Percentiles rank a stretch among this genome's conserved stretches.
phyloP scores from a whole-genome alignment of 1,140 invertebrate genomes.

The Planococcus citri region DNA sequence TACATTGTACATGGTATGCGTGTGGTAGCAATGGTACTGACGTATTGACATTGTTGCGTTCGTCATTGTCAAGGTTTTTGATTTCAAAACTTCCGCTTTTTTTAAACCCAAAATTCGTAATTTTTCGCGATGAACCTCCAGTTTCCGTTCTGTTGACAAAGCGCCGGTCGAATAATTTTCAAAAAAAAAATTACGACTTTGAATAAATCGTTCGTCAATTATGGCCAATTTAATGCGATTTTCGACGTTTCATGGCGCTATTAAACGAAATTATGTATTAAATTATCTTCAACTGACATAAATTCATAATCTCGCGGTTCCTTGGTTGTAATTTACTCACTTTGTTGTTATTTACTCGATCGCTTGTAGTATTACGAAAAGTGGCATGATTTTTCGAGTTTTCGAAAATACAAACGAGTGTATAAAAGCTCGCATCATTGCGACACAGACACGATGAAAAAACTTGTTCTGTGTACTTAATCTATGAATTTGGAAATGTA shows the following conservation, averaged over 20 bases:
- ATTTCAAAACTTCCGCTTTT: not conserved
- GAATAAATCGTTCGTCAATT: not conserved
- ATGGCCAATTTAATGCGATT: not conserved
- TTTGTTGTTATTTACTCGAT: too few relatives aligned
- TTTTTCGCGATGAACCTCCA: not conserved
- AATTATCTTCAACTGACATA: not conserved
- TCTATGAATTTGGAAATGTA: too few relatives aligned
- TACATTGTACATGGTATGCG: not conserved
- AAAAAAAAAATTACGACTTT: not conserved
- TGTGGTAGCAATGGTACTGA: not conserved
- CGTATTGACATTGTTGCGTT: not conserved
- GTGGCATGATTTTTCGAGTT: too few relatives aligned
- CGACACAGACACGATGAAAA: too few relatives aligned
- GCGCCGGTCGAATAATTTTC: not conserved
- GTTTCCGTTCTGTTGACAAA: not conserved
- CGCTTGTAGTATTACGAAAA: too few relatives aligned
- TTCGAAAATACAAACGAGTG: too few relatives aligned
- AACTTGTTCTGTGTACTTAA: too few relatives aligned
- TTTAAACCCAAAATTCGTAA: not conserved
- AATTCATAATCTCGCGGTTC: not conserved
- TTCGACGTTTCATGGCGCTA: not conserved
- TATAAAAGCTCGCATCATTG: too few relatives aligned
- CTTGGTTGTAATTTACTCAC: too few relatives aligned
- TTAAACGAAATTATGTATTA: not conserved
- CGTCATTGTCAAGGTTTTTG: conserved; percentile 6